phyloP scores from a whole-genome alignment of 2,113 vertebrate species.

The Chaetodon trifascialis region DNA sequence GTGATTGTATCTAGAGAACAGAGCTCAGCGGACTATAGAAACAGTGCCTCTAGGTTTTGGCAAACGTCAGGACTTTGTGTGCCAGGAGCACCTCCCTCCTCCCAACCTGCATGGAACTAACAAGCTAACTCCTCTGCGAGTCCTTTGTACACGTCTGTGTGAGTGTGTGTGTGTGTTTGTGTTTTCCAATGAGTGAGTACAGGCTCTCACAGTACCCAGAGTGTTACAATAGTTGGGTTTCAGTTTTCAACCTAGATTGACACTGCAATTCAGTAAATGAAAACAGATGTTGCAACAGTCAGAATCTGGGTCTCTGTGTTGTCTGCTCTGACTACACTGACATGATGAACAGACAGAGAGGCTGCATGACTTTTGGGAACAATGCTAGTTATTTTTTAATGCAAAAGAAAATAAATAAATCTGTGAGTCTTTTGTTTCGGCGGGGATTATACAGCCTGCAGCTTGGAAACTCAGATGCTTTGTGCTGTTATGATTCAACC shows the following conservation, averaged over 20 bases:
- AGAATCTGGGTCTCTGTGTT: slow-evolving; percentile 37
- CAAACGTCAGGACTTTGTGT: slow-evolving; percentile 60
- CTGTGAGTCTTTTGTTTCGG: background rate
- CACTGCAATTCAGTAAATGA: slow-evolving; percentile 61
- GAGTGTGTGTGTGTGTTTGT: slow-evolving; percentile 25
- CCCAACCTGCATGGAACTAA: slow-evolving; percentile 67
- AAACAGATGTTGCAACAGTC: slow-evolving; percentile 75
- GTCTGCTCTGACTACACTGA: slow-evolving; percentile 15
- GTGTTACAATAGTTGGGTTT: slow-evolving; percentile 56
- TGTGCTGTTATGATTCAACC: background rate
- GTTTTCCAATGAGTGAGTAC: slow-evolving; percentile 45
- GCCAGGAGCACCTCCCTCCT: slow-evolving; percentile 75
- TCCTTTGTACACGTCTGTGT: slow-evolving; percentile 55
- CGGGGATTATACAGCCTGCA: background rate
- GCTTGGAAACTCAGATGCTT: background rate
- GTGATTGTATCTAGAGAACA: slow-evolving; percentile 64
- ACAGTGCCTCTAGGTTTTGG: slow-evolving; percentile 71
- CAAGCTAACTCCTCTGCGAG: slow-evolving; percentile 59
- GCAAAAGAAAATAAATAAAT: slow-evolving; percentile 5
- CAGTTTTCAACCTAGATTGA: slow-evolving; percentile 62
- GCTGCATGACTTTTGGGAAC: background rate
- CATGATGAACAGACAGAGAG: slow-evolving; percentile 13
- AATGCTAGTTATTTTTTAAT: background rate
- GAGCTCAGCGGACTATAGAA: slow-evolving; percentile 64
- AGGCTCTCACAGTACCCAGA: slow-evolving; percentile 37